phyloP scores from a whole-genome alignment of 1,140 invertebrate genomes.

The Bombus soroeensis region DNA sequence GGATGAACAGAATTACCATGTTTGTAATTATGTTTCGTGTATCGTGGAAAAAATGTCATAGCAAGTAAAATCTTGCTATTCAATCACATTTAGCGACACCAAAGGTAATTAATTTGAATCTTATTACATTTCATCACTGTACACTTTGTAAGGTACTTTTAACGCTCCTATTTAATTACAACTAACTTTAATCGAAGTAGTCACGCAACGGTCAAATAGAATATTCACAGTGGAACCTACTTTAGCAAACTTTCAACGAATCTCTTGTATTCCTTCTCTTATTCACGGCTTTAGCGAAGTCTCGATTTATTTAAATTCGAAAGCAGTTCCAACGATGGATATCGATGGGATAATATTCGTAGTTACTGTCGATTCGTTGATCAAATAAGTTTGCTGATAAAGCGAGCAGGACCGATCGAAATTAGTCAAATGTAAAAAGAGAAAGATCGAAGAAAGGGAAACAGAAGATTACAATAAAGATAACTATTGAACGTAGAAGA shows the following conservation, averaged over 20 bases:
- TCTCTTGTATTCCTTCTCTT: neutral
- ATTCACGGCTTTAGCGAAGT: neutral
- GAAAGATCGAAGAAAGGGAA: constrained; percentile 9
- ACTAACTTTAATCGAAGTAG: constrained; percentile 6
- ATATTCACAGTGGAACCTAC: neutral
- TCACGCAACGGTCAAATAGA: neutral
- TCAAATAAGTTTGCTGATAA: constrained; percentile 49
- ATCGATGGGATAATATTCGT: constrained; percentile 48
- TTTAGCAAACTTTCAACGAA: neutral
- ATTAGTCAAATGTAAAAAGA: neutral
- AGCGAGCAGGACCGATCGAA: constrained; percentile 37
- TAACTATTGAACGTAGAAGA: constrained; percentile 13
- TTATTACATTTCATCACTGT: neutral
- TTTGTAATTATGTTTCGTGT: too few relatives aligned
- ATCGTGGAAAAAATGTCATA: too few relatives aligned
- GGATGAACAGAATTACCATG: too few relatives aligned
- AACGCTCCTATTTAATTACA: constrained; percentile 8
- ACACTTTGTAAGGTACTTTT: neutral
- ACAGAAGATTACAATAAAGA: constrained; percentile 36
- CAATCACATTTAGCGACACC: neutral
- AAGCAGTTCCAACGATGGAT: constrained; percentile 16
- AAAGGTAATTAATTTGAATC: constrained; percentile 1
- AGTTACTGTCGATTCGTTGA: constrained; percentile 38
- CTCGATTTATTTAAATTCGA: constrained; percentile 53
- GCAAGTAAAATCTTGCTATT: neutral